Base-by-base conservation (phyloP, 64 coral and sea anemone genomes). In the Montipora efflorescens region DNA sequence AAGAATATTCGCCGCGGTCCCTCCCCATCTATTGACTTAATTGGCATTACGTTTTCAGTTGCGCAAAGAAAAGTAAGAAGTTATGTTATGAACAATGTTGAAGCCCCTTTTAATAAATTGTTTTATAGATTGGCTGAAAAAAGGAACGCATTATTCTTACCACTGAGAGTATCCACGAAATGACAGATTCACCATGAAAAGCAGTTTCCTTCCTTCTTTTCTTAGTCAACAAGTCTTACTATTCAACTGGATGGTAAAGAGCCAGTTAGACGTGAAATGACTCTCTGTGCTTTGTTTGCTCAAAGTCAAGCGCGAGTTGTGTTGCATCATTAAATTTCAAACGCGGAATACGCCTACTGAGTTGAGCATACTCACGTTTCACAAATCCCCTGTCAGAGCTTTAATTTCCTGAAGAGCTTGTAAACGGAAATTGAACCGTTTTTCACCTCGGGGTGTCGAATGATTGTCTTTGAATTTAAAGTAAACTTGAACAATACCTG, bases 401-500 rank as follows among this genome's bases (percentile, higher is more conserved):
- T 78, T 48, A 48, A 78, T 78, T 78, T 78, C 76, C 76, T 78
- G 76, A 78, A 49, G 15, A 16, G 8, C 76, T 78, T 78, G 12
- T 48, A 78, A 47, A 12, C 8, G 74, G 74, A 76, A 76, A 46
- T 46, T 46, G 13, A 46, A 47, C 74, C 28, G 13, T 46, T 15
- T 47, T 46, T 64, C 61, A 12, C 61, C 11, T 4, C 61, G 13
- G 14, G 61, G 9, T 14, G 61, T 16, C 11, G 61, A 64, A 4
- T 14, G 11, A 64, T 64, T 64, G 61, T 16, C 61, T 4, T 8
- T 57, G 53, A 57, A 12, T 64, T 64, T 16, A 64, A 78, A n/a
- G 76, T 49, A 49, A 48, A 48, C 2, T 78, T 78, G 19, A 16
- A 78, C 12, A 78, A 78, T 48, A 19, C 14, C 12, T n/a, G 13